Percentiles rank a stretch among this genome's conserved stretches.
Conservation (phyloP, 2,113 vertebrate species). For the Parotia lawesii region DNA sequence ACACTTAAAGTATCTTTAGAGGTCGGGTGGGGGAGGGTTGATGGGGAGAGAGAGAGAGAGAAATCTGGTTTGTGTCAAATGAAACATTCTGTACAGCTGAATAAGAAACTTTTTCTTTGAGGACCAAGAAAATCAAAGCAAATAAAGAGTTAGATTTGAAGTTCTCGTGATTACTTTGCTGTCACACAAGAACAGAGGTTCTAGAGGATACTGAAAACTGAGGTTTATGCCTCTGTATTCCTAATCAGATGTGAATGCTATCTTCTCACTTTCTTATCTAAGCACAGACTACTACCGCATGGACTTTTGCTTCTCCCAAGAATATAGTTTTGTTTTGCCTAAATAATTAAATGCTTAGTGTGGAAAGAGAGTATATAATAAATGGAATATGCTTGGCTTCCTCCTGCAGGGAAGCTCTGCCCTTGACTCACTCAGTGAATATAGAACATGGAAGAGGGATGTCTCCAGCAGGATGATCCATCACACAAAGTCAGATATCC, state of each 20-base stretch:
- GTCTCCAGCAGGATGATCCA: background rate
- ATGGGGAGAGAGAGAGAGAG: background rate
- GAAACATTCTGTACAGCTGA: background rate
- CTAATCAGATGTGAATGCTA: background rate
- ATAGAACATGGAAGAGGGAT: background rate
- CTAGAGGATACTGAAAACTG: background rate
- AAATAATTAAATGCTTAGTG: background rate
- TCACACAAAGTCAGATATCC: background rate
- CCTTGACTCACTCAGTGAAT: background rate
- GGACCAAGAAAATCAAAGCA: background rate
- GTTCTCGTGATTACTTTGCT: background rate
- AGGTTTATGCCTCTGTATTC: background rate
- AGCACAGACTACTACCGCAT: background rate
- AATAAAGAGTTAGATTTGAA: background rate
- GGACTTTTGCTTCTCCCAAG: background rate
- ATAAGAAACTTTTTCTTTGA: background rate
- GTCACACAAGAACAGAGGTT: background rate
- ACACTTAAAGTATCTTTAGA: background rate
- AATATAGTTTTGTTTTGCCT: background rate
- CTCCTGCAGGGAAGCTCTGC: background rate
- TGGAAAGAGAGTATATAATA: background rate
- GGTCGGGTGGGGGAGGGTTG: rapidly evolving
- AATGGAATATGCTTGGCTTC: background rate
- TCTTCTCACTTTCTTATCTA: background rate
- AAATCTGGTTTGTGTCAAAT: background rate